Percentiles rank a stretch among this genome's conserved stretches.
Conservation (phyloP, 92 coral and sea anemone genomes). For the Galaxea fascicularis region DNA sequence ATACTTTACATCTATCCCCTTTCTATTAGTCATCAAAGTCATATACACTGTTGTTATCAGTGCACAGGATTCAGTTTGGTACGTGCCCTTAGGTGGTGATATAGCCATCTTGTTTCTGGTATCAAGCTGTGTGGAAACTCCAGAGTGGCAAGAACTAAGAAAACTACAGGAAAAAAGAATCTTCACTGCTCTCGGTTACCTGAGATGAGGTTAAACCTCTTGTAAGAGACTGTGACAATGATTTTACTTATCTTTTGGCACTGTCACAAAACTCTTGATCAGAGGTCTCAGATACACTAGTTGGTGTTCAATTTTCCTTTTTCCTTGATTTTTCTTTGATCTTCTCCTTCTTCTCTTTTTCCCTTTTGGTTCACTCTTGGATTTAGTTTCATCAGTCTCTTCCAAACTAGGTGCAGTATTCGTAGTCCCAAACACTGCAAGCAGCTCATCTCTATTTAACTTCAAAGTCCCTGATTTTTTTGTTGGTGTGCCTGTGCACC, state of each 20-base stretch:
- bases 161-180: too few relatives aligned
- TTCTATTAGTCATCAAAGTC: too few relatives aligned
- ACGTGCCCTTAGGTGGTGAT: too few relatives aligned
- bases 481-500: neutral
- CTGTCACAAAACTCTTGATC: conserved; percentile 4
- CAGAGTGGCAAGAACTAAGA: too few relatives aligned
- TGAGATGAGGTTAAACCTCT: too few relatives aligned
- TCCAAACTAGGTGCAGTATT: neutral
- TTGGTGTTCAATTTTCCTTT: neutral
- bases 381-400: neutral
- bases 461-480: neutral
- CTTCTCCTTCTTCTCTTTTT: conserved; percentile 33
- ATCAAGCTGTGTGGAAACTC: too few relatives aligned
- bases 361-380: neutral
- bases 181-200: too few relatives aligned
- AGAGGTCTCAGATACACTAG: conserved; percentile 2
- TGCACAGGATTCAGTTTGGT: too few relatives aligned
- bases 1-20: too few relatives aligned
- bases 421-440: conserved; percentile 1
- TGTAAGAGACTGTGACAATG: neutral
- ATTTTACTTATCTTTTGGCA: conserved; percentile 7
- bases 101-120: too few relatives aligned
- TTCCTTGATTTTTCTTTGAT: neutral
- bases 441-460: neutral
- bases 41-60: too few relatives aligned